Base-by-base conservation (phyloP, 1,140 invertebrate species). In the Doryteuthis pealeii region DNA sequence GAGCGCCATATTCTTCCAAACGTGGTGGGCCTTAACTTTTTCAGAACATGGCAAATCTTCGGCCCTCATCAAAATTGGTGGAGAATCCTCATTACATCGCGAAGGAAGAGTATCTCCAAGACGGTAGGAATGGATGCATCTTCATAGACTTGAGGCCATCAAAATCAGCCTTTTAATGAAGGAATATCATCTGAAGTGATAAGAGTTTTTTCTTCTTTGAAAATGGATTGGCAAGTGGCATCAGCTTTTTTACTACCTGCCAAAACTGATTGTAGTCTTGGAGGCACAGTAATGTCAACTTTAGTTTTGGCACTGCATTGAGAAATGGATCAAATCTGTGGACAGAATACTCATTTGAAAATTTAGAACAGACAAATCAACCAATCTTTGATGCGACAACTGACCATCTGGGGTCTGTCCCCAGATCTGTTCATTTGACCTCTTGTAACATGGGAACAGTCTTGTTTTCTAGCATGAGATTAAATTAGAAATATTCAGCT, bases 1-100 rank as follows among this genome's bases (percentile, higher is more conserved):
- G 54, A 6, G 26, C 18, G 6, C 54, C 18, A 62, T 62, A 62
- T 62, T 62, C 54, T 62, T 62, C 54, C 54, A 62, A 62, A 62
- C 54, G 26, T 14, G 54, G 54, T 62, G 54, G 54, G 26, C 54
- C 26, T 62, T 62, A 28, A 62, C 54, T 62, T 62, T 62, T 62
- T 62, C 54, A 15, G 54, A 62, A 28, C 54, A 62, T 62, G 54
- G 54, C 54, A 62, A 62, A 22, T 62, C 54, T 62, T 62, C 54
- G 6, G 54, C 54, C 18, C 26, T 62, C 54, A 62, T 62, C 26
- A 62, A 28, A 62, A 62, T 28, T 12, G 54, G 54, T 12, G 54
- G 54, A 62, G 54, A 62, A 62, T 62, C 54, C 26, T 62, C 54
- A 62, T 62, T 14, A 5, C 10, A 14, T 22, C 54, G 10, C 35